phyloP scores from a whole-genome alignment of 2,113 vertebrate species.

The Martes martes region DNA sequence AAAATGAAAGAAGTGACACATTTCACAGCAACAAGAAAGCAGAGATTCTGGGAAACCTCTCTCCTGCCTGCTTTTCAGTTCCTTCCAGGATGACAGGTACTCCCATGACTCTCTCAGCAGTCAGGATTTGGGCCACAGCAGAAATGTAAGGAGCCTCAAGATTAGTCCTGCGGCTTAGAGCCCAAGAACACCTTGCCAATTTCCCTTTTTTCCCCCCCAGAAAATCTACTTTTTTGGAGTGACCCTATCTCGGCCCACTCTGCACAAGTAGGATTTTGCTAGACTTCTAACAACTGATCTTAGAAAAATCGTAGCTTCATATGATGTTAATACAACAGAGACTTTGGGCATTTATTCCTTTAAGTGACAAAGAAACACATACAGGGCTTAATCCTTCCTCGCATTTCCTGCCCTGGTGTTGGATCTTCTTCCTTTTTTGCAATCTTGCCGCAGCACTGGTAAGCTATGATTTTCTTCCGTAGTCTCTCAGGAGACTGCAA shows the following conservation, averaged over 20 bases:
- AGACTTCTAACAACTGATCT: not conserved
- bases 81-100: not conserved
- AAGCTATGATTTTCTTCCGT: not conserved
- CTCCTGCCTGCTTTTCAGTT: not conserved
- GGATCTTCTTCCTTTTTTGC: not conserved
- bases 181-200: not conserved
- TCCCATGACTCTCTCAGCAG: not conserved
- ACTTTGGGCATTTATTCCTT: not conserved
- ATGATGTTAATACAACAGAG: not conserved
- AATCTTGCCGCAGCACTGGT: not conserved
- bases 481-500: not conserved
- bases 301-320: not conserved
- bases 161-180: not conserved
- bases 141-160: not conserved
- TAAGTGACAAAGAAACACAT: not conserved
- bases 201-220: not conserved
- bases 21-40: conserved; percentile 19
- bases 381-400: not conserved
- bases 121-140: not conserved
- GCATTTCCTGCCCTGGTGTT: not conserved
- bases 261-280: conserved; percentile 17
- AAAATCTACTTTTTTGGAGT: not conserved
- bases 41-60: not conserved
- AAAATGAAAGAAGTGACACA: conserved; percentile 36
- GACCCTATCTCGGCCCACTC: not conserved